Conservation (phyloP, 1,140 invertebrate genomes). For the Orchesella cincta region DNA sequence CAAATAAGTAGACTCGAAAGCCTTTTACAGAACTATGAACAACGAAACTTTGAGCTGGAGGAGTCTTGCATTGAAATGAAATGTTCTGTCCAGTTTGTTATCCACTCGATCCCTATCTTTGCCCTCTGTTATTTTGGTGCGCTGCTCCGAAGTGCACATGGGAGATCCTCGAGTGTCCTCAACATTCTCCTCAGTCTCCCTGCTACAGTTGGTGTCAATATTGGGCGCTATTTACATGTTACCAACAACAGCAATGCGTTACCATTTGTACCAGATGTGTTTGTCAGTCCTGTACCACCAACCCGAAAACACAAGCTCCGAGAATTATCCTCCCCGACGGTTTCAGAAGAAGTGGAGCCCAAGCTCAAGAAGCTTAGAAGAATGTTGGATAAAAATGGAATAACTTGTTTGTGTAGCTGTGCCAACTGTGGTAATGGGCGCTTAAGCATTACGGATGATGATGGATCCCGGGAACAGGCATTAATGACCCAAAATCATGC, state of each 20-base stretch:
- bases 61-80: conserved; percentile 63
- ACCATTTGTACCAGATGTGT: neutral
- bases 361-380: conserved; percentile 5
- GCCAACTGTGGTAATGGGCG: neutral
- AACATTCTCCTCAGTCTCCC: conserved; percentile 11
- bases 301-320: conserved; percentile 1
- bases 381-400: conserved; percentile 4
- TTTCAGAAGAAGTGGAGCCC: conserved; percentile 5
- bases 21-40: conserved; percentile 60
- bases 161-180: neutral
- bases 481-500: neutral
- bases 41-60: conserved; percentile 62
- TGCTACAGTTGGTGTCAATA: neutral
- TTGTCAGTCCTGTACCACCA: neutral
- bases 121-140: conserved; percentile 63
- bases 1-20: conserved; percentile 50
- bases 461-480: neutral
- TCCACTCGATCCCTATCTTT: conserved; percentile 67
- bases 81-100: conserved; percentile 64
- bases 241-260: neutral
- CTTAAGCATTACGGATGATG: neutral
- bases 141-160: neutral
- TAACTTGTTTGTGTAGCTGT: neutral
- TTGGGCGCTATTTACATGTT: neutral
- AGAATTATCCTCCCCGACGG: neutral